A percentile compares a stretch with the other conserved stretches of the same genome.
Evolutionary conservation across 2,888 invertebrate species (phyloP).

Genomic region (Ophion slaviceki): DNA sequence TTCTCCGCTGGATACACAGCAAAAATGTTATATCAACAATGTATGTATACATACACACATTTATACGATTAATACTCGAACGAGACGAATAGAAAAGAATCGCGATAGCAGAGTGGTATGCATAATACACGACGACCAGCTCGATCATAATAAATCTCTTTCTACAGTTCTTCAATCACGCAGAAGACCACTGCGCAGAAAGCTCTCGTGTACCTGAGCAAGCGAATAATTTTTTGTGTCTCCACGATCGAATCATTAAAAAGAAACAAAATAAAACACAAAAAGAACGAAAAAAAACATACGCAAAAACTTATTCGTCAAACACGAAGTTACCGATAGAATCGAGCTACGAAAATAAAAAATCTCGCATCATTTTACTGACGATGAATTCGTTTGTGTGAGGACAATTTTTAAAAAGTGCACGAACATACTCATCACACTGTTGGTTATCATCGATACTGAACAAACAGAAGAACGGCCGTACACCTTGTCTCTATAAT

Average conservation of each 20-base stretch:
- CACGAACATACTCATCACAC: no score
- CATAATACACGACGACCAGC: background rate
- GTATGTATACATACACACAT: background rate
- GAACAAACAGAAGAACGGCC: no score
- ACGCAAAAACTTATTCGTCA: no score
- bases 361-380: no score
- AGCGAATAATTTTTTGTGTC: conserved; percentile 7
- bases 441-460: no score
- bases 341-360: no score
- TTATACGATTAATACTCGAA: conserved; percentile 49
- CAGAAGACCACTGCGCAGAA: background rate
- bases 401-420: no score
- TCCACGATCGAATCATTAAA: background rate
- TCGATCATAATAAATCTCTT: conserved; percentile 23
- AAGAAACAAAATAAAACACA: no score
- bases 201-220: conserved; percentile 2
- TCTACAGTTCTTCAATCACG: conserved; percentile 4
- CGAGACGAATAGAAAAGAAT: conserved; percentile 53
- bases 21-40: conserved; percentile 11
- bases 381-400: no score
- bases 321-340: no score
- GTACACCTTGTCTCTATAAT: no score
- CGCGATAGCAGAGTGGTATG: background rate
- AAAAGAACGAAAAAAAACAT: no score
- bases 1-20: conserved; percentile 2